These are phyloP conservation scores for Cetoscarus ocellatus DNA, from an alignment of 2,797 vertebrate species.

Conservation along the genomic window DNA sequence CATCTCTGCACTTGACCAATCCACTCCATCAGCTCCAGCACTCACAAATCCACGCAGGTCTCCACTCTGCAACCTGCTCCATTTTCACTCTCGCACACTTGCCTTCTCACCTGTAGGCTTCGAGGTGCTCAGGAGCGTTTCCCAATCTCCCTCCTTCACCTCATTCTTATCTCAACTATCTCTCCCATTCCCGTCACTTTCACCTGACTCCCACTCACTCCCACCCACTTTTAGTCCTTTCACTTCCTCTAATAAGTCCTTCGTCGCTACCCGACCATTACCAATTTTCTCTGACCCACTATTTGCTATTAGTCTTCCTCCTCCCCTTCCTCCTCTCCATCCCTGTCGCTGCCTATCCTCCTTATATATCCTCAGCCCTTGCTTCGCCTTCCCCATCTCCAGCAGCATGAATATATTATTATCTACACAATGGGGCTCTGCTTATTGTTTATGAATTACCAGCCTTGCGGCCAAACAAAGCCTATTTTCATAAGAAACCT, in stretches of 20 bases:
- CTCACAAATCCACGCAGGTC: constrained; percentile 55
- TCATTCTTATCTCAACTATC: constrained; percentile 66
- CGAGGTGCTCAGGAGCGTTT: constrained; percentile 65
- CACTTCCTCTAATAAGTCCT: constrained; percentile 72
- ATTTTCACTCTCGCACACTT: constrained; percentile 60
- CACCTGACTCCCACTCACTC: constrained; percentile 63
- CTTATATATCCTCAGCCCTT: constrained; percentile 84
- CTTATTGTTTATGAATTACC: constrained; percentile 99
- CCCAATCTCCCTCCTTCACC: constrained; percentile 56
- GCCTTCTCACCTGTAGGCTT: constrained; percentile 68
- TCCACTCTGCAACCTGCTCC: constrained; percentile 61
- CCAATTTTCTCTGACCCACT: constrained; percentile 79
- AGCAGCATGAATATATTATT: constrained; percentile 99
- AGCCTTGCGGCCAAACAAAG: constrained; percentile 98
- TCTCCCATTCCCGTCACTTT: constrained; percentile 59
- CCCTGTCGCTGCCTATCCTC: constrained; percentile 77
- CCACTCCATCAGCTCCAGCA: constrained; percentile 70
- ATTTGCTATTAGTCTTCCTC: constrained; percentile 75
- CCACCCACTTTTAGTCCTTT: constrained; percentile 68
- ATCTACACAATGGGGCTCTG: constrained; percentile 96
- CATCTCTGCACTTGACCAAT: constrained; percentile 75
- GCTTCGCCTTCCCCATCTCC: constrained; percentile 88
- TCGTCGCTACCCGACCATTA: constrained; percentile 74
- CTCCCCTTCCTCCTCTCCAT: constrained; percentile 76
- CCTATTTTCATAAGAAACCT: constrained; percentile 99